Base-by-base conservation (phyloP, 1,140 invertebrate species). In the Calycopis cecrops region DNA sequence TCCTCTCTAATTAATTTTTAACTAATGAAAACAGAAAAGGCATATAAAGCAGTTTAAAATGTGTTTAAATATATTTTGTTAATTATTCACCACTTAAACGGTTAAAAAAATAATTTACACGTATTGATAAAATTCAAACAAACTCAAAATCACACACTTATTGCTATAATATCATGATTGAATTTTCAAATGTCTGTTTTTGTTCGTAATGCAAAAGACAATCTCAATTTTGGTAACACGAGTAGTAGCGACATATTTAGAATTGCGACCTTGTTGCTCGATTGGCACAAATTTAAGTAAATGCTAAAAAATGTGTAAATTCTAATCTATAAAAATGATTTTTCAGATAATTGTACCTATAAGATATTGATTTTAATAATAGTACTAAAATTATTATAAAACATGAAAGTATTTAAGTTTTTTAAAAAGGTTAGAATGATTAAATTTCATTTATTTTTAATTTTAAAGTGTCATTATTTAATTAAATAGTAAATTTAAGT, bases 181-280 rank as follows among this genome's bases (percentile, higher is more conserved):
- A 44, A 17, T 9, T 14, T 16, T 37, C 11, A 16, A 17, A 44
- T 16, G 1, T 17, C 9, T 9, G 9, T 44, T 3, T 17, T 44
- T 16, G 9, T 9, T 44, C 16, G 4, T 44, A 7, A 3, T 7
- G 17, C 9, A 1, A 44, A 44, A 44, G 17, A 9, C 9, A 37
- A 10, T 37, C 16, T 7, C 9, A 44, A 44, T 44, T 12, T 44
- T 44, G 40, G 40, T 44, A 44, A 16, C 16, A 44, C 40, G 9
- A 44, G 40, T 17, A 44, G 9, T 16, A 16, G n/a, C 17, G 17
- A 16, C 40, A 44, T 44, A 40, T 4, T n/a, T 44, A 44, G 40
- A 44, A 44, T 44, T 44, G 40, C 40, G 40, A 44, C 40, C 40
- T 17, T 44, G 9, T 16, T 44, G 6, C 12, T 16, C 40, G 17